These are phyloP conservation scores for Cisticola juncidis DNA, from an alignment of 2,113 vertebrate species.

Conservation along the genomic window DNA sequence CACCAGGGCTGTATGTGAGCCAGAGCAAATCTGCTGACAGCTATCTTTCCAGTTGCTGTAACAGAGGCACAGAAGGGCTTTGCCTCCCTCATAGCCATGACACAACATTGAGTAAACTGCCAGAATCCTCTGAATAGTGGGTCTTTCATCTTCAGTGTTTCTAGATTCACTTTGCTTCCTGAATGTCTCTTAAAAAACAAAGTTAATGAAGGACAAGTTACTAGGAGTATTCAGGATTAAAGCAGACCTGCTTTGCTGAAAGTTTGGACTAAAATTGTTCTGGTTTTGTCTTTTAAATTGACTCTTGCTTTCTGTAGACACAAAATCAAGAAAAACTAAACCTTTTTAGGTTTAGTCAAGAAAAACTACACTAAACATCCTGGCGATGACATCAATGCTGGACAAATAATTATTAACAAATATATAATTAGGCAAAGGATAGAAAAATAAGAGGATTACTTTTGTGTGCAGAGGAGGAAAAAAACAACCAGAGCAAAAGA, in stretches of 20 bases:
- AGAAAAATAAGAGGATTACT: background rate
- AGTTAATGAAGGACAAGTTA: background rate
- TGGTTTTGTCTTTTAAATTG: background rate
- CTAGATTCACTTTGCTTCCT: background rate
- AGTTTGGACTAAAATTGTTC: background rate
- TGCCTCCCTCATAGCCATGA: background rate
- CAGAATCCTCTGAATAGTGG: background rate
- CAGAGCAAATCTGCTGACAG: background rate
- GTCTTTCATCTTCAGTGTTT: background rate
- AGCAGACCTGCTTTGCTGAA: background rate
- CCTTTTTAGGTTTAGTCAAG: background rate
- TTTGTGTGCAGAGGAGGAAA: background rate
- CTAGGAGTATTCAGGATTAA: background rate
- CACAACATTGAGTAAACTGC: background rate
- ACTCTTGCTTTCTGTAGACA: background rate
- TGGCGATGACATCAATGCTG: background rate
- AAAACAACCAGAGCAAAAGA: background rate
- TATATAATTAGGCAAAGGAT: background rate
- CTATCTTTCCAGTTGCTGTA: background rate
- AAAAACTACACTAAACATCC: background rate
- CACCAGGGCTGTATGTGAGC: background rate
- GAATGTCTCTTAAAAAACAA: background rate
- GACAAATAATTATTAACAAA: background rate
- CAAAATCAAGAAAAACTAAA: background rate
- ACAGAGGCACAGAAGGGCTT: background rate